Base-by-base conservation (phyloP, 2,113 vertebrate species). In the Misgurnus anguillicaudatus region DNA sequence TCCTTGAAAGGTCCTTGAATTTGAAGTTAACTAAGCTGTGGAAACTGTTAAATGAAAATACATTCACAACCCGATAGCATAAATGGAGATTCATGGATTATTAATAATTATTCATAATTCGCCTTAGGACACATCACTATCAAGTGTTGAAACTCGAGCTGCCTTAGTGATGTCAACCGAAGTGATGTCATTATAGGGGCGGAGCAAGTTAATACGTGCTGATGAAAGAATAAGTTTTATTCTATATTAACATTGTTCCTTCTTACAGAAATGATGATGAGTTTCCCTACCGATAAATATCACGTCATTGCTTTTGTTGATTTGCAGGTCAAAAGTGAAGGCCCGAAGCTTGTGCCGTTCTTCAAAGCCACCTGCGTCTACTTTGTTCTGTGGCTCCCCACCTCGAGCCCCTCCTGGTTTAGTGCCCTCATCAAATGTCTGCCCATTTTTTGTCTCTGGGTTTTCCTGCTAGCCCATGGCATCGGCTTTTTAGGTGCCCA, bases 361-460 rank as follows among this genome's bases (percentile, higher is more conserved):
- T 97, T 99, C 90, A 99, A 99, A 92, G 93, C 97, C 48, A 99
- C 97, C 72, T 99, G 98, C 21, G 96, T 99, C 10, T 99, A 99
- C 85, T 99, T 99, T 78, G 97, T 99, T 69, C 94, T 99, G 72
- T 99, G 98, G 98, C 87, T 99, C 84, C 97, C 98, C 80, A 94
- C 96, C 45, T 97, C 97, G 2, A 98, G 90, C 85, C 97, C 97
- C 0, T 97, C 96, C 10, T 99, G 97, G 97, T 94, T 98, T 92
- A 99, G 97, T 82, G 96, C 97, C 55, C 94, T 99, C 77, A 96
- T 99, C 92, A 99, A 99, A 90, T 99, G 97, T 87, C 91, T 99
- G 83, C 98, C 98, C 82, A 97, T 99, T 91, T 97, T 99, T 92
- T 98, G 97, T 92, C 93, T 99, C 64, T 99, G 97, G 95, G 94